Conservation (phyloP, 2,113 vertebrate species). For the Pipra filicauda region DNA sequence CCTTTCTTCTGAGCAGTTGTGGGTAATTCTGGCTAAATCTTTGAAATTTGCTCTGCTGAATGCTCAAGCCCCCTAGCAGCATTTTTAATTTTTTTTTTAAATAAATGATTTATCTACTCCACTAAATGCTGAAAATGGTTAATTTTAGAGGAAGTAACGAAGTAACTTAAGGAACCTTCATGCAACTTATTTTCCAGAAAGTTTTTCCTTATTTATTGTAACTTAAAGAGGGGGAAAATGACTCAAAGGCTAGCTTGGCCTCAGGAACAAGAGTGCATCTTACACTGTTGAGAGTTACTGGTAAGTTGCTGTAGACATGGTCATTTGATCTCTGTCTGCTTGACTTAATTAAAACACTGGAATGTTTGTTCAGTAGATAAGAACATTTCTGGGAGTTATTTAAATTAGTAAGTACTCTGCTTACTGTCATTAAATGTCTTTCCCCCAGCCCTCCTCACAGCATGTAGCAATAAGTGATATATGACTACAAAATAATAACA, state of each 20-base stretch:
- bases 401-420: conserved; percentile 35
- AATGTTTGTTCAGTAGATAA: conserved; percentile 57
- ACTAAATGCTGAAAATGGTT: neutral
- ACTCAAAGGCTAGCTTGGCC: neutral
- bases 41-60: neutral
- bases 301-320: neutral
- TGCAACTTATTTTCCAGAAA: neutral
- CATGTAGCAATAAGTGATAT: neutral
- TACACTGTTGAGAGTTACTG: neutral
- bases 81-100: neutral
- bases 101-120: neutral
- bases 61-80: neutral
- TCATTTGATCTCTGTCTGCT: conserved; percentile 29
- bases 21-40: neutral
- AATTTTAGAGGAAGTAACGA: neutral
- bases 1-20: neutral
- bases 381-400: conserved; percentile 33
- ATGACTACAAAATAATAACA: neutral
- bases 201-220: neutral
- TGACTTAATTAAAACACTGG: conserved; percentile 52
- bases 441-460: neutral
- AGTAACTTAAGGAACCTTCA: neutral
- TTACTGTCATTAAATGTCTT: conserved; percentile 23
- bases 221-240: neutral
- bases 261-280: neutral